A percentile compares a stretch with the other conserved stretches of the same genome.
Evolutionary conservation across 2,888 invertebrate species (phyloP).

Genomic region (Aradus depressus): DNA sequence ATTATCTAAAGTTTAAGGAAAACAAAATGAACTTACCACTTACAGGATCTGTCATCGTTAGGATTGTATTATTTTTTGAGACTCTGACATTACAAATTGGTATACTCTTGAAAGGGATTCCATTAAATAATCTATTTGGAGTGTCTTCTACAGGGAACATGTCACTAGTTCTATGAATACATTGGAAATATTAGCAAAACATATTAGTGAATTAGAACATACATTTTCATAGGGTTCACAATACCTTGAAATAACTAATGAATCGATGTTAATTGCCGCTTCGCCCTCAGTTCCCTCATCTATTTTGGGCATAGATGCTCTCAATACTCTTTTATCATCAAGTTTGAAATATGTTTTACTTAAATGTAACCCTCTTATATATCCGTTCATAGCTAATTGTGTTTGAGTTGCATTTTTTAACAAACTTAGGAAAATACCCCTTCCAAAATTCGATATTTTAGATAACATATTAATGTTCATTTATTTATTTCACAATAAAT

Average conservation of each 20-base stretch:
- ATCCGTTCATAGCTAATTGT: too few relatives aligned
- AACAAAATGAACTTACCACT: conserved; percentile 39
- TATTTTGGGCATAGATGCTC: conserved; percentile 36
- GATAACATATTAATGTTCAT: too few relatives aligned
- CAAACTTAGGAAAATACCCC: too few relatives aligned
- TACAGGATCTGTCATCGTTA: conserved; percentile 57
- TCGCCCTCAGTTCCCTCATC: conserved; percentile 76
- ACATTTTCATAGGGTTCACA: background rate
- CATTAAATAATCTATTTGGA: conserved; percentile 59
- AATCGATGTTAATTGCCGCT: conserved; percentile 56
- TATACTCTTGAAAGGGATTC: conserved; percentile 62
- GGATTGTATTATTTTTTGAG: conserved; percentile 78
- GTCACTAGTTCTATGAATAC: conserved; percentile 48
- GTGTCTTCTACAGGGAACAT: conserved; percentile 66
- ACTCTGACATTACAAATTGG: conserved; percentile 75
- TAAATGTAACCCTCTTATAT: too few relatives aligned
- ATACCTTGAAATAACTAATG: conserved; percentile 29
- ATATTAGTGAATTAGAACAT: background rate
- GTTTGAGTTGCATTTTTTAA: too few relatives aligned
- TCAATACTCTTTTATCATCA: conserved; percentile 36
- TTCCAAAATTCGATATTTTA: too few relatives aligned
- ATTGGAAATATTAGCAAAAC: background rate
- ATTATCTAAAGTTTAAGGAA: background rate
- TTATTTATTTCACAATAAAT: too few relatives aligned
- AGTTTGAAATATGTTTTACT: conserved; percentile 29